Percentiles rank a stretch among this genome's conserved stretches.
These are phyloP conservation scores for Botia almorhae DNA, from an alignment of 2,797 vertebrate genomes.

Conservation along the genomic window DNA sequence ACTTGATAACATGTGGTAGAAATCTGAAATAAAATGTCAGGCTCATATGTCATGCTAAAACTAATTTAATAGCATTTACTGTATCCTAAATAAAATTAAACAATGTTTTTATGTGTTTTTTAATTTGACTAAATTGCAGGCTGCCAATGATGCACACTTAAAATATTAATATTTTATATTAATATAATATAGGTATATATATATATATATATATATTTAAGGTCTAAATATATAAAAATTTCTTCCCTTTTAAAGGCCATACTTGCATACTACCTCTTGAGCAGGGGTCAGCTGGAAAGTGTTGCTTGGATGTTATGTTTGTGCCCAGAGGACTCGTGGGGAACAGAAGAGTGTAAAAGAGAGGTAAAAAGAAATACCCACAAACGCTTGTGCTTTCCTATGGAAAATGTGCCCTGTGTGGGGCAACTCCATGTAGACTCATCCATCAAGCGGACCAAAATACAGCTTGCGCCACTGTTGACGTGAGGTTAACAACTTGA, in stretches of 20 bases:
- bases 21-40: not conserved
- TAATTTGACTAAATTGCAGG: not conserved
- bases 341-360: constrained; percentile 68
- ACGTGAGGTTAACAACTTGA: constrained; percentile 87
- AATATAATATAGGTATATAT: too few species aligned
- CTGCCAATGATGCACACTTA: too few species aligned
- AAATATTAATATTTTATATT: too few species aligned
- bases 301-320: constrained; percentile 40
- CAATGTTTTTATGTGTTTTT: not conserved
- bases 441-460: constrained; percentile 82
- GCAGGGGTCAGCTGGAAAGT: constrained; percentile 28
- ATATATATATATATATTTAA: not conserved
- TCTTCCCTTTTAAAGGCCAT: not conserved
- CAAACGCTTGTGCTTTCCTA: constrained; percentile 75
- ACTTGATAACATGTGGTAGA: not conserved
- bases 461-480: constrained; percentile 78
- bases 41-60: not conserved
- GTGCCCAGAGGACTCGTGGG: constrained; percentile 52
- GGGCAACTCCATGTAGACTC: constrained; percentile 83
- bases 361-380: constrained; percentile 32
- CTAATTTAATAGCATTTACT: not conserved
- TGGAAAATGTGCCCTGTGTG: constrained; percentile 79
- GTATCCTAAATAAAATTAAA: not conserved
- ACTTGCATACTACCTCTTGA: not conserved
- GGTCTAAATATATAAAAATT: not conserved